Evolutionary conservation across 2,888 invertebrate species (phyloP).

Genomic region (Nymphalis c-album): DNA sequence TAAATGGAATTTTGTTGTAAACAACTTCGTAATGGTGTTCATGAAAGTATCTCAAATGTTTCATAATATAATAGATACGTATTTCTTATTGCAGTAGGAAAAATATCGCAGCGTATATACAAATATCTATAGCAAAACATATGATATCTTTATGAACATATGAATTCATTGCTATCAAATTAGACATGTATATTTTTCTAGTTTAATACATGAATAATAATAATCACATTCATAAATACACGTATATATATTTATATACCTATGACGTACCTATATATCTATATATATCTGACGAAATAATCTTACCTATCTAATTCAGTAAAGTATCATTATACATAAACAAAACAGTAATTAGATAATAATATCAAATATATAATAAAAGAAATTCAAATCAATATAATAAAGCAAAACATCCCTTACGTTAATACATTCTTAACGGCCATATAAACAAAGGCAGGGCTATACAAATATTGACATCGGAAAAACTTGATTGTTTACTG

Average conservation of each 20-base stretch:
- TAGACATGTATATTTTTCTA: too few relatives aligned
- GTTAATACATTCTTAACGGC: constrained; percentile 7
- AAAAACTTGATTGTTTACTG: constrained; percentile 20
- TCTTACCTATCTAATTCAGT: too few relatives aligned
- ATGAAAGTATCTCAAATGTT: constrained; percentile 14
- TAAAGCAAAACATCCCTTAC: not conserved
- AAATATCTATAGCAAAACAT: not conserved
- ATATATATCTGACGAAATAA: too few relatives aligned
- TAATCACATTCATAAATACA: too few relatives aligned
- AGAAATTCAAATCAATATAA: not conserved
- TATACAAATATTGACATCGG: constrained; percentile 19
- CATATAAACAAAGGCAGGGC: constrained; percentile 15
- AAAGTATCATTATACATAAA: too few relatives aligned
- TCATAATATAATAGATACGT: not conserved
- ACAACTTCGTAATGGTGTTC: constrained; percentile 10
- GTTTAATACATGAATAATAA: too few relatives aligned
- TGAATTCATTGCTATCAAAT: too few relatives aligned
- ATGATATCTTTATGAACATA: too few relatives aligned
- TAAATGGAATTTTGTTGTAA: constrained; percentile 24
- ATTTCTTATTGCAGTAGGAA: not conserved
- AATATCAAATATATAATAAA: not conserved
- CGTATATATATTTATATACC: too few relatives aligned
- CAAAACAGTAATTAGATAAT: too few relatives aligned
- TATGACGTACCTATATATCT: too few relatives aligned
- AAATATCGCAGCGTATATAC: not conserved